Conservation (phyloP, 2,888 invertebrate species). For the Conus canariensis region DNA sequence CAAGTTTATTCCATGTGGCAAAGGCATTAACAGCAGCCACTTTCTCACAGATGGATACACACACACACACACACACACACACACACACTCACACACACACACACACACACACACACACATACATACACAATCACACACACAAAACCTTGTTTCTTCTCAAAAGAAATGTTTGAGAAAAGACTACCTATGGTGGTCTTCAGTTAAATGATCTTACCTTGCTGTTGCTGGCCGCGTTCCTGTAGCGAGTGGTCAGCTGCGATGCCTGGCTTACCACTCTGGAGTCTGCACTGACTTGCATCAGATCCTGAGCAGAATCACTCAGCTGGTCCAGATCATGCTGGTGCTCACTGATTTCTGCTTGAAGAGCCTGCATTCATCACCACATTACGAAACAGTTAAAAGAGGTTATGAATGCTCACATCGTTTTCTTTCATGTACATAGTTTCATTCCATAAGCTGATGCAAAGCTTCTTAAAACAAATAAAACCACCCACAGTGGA, state of each 20-base stretch:
- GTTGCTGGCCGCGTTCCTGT: conserved; percentile 71
- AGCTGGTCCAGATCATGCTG: conserved; percentile 90
- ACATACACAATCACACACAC: neutral
- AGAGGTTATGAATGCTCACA: neutral
- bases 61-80: conserved; percentile 8
- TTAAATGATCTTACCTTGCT: conserved; percentile 64
- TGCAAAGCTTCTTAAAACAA: neutral
- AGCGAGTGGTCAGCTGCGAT: conserved; percentile 72
- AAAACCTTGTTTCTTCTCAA: neutral
- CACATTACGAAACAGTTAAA: neutral
- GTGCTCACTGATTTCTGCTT: conserved; percentile 64
- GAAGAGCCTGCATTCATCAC: conserved; percentile 58
- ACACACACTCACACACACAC: neutral
- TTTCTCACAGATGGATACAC: neutral
- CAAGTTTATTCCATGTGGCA: neutral
- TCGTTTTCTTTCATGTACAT: neutral
- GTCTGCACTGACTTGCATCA: conserved; percentile 71
- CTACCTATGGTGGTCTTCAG: no score
- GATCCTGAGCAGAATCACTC: conserved; percentile 90
- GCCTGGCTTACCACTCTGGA: conserved; percentile 73
- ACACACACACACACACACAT: conserved; percentile 8
- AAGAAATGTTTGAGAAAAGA: no score
- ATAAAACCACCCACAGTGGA: no score
- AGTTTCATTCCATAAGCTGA: neutral
- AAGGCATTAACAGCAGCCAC: no score